Evolutionary conservation across 2,113 vertebrate species (phyloP).

Genomic region (Strix uralensis): DNA sequence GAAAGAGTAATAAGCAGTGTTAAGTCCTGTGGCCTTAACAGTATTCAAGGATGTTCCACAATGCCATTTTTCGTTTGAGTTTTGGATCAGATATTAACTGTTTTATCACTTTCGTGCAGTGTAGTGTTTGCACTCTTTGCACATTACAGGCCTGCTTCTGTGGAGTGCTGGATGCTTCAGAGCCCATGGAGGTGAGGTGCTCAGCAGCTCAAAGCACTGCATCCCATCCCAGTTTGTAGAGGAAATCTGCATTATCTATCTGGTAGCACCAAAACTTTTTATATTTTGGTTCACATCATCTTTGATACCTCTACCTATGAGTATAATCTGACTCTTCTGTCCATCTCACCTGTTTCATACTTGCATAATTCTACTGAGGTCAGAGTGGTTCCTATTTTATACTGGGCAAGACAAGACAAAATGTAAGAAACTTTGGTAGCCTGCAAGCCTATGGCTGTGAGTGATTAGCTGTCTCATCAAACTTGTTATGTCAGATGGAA

Average conservation of each 20-base stretch:
- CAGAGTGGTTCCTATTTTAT: neutral
- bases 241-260: neutral
- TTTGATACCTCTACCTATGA: neutral
- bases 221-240: neutral
- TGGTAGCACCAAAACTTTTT: neutral
- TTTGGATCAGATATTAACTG: neutral
- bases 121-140: neutral
- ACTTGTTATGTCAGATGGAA: neutral
- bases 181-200: fast-evolving
- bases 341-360: neutral
- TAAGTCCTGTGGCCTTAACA: neutral
- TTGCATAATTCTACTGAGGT: fast-evolving
- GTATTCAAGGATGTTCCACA: neutral
- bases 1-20: neutral
- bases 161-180: neutral
- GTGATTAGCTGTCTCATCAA: neutral
- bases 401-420: neutral
- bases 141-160: neutral
- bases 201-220: neutral
- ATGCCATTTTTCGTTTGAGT: neutral
- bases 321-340: neutral
- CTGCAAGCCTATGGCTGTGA: neutral
- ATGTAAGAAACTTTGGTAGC: neutral
- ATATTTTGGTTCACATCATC: neutral
- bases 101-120: neutral